Conservation (phyloP, 2,113 vertebrate genomes). For the Melanocharis versteri region DNA sequence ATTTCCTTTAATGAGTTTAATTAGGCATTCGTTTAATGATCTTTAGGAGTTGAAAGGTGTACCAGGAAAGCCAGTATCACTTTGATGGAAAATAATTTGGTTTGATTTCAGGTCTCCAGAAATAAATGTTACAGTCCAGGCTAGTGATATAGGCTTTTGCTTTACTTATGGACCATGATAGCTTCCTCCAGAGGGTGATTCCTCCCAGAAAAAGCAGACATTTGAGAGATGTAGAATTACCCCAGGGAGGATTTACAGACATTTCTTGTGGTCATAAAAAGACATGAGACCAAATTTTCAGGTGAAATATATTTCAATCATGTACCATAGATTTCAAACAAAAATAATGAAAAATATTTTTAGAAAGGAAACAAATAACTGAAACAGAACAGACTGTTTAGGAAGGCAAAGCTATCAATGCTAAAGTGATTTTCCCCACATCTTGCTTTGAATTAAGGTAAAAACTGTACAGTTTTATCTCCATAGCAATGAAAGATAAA, state of each 20-base stretch:
- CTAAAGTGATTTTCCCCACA: not conserved
- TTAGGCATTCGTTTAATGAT: not conserved
- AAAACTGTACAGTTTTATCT: not conserved
- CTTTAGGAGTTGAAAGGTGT: not conserved
- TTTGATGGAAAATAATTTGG: not conserved
- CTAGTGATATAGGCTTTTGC: not conserved
- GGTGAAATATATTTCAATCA: not conserved
- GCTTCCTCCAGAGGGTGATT: not conserved
- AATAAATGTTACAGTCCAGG: not conserved
- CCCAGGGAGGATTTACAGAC: not conserved
- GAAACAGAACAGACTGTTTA: not conserved
- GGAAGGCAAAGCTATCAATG: not conserved
- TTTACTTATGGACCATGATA: not conserved
- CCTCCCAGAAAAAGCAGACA: not conserved
- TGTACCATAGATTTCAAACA: not conserved
- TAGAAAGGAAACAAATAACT: not conserved
- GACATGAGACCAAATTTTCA: not conserved
- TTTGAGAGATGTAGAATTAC: not conserved
- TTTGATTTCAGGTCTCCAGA: not conserved
- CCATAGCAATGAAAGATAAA: not conserved
- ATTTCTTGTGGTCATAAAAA: not conserved
- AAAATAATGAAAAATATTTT: not conserved
- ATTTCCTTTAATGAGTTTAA: not conserved
- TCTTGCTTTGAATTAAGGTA: not conserved
- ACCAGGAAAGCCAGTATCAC: not conserved